Conservation (phyloP, 2,113 vertebrate genomes). For the Glaucomys volans region DNA sequence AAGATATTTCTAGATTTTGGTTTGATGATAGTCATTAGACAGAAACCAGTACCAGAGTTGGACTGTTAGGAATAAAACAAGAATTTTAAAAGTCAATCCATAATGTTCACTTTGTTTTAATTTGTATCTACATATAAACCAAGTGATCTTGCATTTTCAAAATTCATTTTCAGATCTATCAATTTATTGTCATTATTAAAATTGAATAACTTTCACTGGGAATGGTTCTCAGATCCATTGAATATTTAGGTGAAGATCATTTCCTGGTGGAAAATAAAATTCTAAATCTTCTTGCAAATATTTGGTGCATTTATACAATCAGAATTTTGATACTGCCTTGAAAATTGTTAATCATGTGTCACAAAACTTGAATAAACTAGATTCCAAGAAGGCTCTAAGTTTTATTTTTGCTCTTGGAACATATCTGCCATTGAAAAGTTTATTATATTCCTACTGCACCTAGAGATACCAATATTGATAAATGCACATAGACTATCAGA, state of each 20-base stretch:
- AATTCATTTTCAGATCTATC: not conserved
- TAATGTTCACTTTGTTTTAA: not conserved
- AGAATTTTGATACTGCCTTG: not conserved
- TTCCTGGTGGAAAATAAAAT: not conserved
- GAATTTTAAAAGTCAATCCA: not conserved
- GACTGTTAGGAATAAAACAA: not conserved
- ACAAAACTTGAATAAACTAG: not conserved
- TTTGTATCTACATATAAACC: not conserved
- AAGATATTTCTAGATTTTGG: not conserved
- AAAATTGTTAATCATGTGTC: not conserved
- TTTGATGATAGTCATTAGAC: not conserved
- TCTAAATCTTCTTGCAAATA: not conserved
- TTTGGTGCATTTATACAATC: not conserved
- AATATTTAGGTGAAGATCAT: not conserved
- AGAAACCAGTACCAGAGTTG: not conserved
- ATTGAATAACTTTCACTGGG: not conserved
- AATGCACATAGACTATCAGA: not conserved
- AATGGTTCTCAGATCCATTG: not conserved
- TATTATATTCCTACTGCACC: not conserved
- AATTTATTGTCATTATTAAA: not conserved
- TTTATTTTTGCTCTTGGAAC: not conserved
- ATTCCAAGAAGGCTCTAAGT: not conserved
- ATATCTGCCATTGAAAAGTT: not conserved
- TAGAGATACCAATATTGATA: not conserved
- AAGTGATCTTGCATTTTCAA: not conserved